Evolutionary conservation across 2,888 invertebrate species (phyloP).

Genomic region (Emmelina monodactyla): DNA sequence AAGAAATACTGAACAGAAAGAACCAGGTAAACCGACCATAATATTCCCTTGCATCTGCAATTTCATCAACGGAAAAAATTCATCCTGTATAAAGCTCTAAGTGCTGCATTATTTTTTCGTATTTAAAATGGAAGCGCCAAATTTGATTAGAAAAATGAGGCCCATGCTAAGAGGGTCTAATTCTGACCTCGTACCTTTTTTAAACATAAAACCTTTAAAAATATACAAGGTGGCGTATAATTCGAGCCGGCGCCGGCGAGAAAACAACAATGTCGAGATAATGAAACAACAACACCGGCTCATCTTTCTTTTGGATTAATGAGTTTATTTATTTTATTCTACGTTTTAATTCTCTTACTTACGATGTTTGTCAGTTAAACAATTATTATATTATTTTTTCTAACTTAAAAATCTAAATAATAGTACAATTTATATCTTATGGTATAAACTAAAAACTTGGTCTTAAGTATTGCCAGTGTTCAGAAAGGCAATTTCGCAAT

Average conservation of each 20-base stretch:
- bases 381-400: too few species aligned
- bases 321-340: neutral
- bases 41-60: too few species aligned
- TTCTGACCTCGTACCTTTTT: conserved; percentile 37
- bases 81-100: neutral
- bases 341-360: neutral
- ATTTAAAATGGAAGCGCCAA: conserved; percentile 31
- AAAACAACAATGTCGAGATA: conserved; percentile 31
- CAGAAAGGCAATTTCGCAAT: too few species aligned
- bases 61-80: neutral
- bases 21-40: too few species aligned
- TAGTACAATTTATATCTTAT: too few species aligned
- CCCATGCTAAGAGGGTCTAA: conserved; percentile 33
- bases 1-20: too few species aligned
- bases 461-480: too few species aligned
- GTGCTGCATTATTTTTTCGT: neutral
- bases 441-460: too few species aligned
- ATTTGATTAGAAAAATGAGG: conserved; percentile 43
- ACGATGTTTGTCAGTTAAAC: neutral
- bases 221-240: conserved; percentile 37
- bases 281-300: conserved; percentile 43
- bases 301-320: conserved; percentile 25
- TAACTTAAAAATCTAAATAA: too few species aligned
- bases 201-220: conserved; percentile 33
- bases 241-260: conserved; percentile 26